A percentile compares a stretch with the other conserved stretches of the same genome.
phyloP scores from a whole-genome alignment of 1,140 invertebrate genomes.

The Rhynchophorus ferrugineus region DNA sequence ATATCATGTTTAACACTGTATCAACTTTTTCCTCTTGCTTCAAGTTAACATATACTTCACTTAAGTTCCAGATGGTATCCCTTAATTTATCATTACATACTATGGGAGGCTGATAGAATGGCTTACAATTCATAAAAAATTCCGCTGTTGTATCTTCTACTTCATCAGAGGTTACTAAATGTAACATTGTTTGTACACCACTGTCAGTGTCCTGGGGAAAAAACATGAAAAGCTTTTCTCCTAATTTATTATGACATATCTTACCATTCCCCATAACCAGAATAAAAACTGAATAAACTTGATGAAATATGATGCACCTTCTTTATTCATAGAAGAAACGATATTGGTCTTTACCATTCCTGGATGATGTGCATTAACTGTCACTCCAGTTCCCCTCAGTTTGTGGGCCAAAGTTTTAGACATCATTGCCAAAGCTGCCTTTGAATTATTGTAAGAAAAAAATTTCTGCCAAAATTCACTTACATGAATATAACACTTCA shows the following conservation, averaged over 20 bases:
- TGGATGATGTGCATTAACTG: conserved; percentile 45
- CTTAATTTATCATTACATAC: neutral
- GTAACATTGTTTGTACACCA: conserved; percentile 36
- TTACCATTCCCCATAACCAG: conserved; percentile 1
- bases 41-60: conserved; percentile 1
- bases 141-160: conserved; percentile 34
- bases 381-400: conserved; percentile 35
- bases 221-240: too few relatives aligned
- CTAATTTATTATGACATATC: too few relatives aligned
- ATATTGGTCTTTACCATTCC: conserved; percentile 29
- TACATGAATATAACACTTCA: neutral
- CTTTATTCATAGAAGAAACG: too few relatives aligned
- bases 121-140: conserved; percentile 29
- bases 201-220: conserved; percentile 27
- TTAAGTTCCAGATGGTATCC: neutral
- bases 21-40: conserved; percentile 1
- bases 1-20: neutral
- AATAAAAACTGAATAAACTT: too few relatives aligned
- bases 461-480: neutral
- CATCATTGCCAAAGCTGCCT: conserved; percentile 29
- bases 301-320: too few relatives aligned
- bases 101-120: neutral
- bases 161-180: conserved; percentile 35
- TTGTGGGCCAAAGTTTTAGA: conserved; percentile 28
- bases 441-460: conserved; percentile 28